Evolutionary conservation across 1,140 invertebrate genomes (phyloP).

Genomic region (Sipha flava): DNA sequence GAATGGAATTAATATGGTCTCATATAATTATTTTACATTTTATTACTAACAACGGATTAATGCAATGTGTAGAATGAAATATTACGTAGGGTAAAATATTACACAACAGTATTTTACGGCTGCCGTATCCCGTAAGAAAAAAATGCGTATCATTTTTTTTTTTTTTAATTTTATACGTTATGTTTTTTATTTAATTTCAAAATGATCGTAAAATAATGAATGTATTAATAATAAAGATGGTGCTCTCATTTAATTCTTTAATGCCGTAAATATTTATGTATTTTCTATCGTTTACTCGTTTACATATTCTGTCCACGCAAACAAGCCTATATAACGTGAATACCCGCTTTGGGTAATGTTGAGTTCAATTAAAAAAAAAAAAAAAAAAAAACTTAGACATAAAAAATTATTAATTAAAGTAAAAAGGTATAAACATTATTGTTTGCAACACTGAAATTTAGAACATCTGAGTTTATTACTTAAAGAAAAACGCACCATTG

Average conservation of each 20-base stretch:
- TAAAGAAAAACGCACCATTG: no score
- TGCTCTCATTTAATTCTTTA: background rate
- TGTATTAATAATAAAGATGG: background rate
- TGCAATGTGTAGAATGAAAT: background rate
- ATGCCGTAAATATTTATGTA: background rate
- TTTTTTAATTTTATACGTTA: no score
- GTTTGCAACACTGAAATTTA: no score
- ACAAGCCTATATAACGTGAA: background rate
- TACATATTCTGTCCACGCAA: no score
- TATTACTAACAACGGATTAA: background rate
- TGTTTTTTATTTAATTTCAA: no score
- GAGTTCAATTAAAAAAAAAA: no score
- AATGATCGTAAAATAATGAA: background rate
- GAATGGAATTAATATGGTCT: background rate
- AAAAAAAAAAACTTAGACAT: no score
- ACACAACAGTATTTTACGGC: background rate
- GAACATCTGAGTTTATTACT: no score
- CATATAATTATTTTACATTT: background rate
- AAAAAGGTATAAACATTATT: no score
- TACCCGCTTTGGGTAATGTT: no score
- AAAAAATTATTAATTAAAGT: no score
- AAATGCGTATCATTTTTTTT: no score
- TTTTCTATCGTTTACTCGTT: background rate
- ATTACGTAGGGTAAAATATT: background rate
- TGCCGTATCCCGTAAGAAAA: background rate